These are phyloP conservation scores for Chaetodon trifascialis DNA, from an alignment of 2,113 vertebrate genomes.

Conservation along the genomic window DNA sequence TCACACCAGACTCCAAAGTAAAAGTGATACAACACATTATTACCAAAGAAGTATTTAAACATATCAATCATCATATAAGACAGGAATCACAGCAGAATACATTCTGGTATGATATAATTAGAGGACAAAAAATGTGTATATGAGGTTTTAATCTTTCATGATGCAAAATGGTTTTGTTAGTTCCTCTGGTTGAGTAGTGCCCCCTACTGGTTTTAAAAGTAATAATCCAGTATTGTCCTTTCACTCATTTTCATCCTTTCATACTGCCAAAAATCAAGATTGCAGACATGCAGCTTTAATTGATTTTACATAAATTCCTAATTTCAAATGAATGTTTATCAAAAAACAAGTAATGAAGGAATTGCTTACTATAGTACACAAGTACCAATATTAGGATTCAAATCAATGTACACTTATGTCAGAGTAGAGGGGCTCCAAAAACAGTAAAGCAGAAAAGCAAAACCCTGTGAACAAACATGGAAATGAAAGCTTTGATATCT, in stretches of 20 bases:
- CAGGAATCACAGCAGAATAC: background rate
- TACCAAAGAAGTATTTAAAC: background rate
- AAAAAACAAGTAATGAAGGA: background rate
- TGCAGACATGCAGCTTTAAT: background rate
- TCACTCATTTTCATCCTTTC: background rate
- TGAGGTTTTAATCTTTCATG: conserved; percentile 7
- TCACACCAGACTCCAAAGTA: background rate
- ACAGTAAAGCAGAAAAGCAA: background rate
- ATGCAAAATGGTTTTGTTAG: background rate
- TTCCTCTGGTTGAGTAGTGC: conserved; percentile 76
- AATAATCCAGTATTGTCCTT: background rate
- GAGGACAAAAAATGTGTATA: background rate
- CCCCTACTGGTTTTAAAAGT: conserved; percentile 72
- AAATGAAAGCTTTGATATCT: background rate
- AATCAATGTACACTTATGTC: background rate
- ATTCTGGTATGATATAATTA: conserved; percentile 9
- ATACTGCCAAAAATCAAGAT: background rate
- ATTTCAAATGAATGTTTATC: background rate
- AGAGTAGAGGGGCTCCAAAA: background rate
- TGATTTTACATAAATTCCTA: background rate
- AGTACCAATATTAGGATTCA: background rate
- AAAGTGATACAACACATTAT: background rate
- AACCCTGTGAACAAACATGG: background rate
- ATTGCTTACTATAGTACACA: background rate
- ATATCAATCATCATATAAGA: background rate